These are phyloP conservation scores for Cantharis nigra DNA, from an alignment of 2,888 invertebrate genomes.

Conservation along the genomic window DNA sequence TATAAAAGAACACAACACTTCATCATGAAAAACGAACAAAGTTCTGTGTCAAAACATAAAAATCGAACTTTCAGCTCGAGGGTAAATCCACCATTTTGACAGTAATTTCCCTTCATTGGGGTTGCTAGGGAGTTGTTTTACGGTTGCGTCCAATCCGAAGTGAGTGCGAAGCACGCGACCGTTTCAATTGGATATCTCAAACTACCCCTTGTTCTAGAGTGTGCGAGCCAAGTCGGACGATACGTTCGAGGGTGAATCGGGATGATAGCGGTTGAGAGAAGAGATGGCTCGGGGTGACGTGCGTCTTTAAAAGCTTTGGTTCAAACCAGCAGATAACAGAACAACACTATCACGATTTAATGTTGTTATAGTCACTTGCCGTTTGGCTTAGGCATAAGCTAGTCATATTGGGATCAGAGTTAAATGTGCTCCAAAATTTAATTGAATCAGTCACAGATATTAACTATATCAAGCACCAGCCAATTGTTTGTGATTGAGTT, in stretches of 20 bases:
- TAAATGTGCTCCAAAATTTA: conserved; percentile 56
- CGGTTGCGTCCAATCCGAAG: conserved; percentile 50
- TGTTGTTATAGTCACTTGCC: conserved; percentile 59
- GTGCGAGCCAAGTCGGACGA: conserved; percentile 46
- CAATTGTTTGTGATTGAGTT: conserved; percentile 52
- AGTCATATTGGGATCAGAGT: conserved; percentile 57
- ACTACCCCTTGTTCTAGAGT: conserved; percentile 40
- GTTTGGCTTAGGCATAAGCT: conserved; percentile 58
- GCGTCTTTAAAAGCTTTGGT: conserved; percentile 40
- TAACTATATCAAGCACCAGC: conserved; percentile 56
- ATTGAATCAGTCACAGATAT: conserved; percentile 59
- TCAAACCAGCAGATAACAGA: conserved; percentile 52
- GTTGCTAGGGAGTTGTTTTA: conserved; percentile 55
- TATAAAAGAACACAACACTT: conserved; percentile 45
- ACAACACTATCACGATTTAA: conserved; percentile 59
- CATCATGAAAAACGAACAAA: conserved; percentile 47
- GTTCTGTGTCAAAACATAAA: conserved; percentile 54
- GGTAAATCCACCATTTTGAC: conserved; percentile 55
- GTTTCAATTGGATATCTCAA: conserved; percentile 43
- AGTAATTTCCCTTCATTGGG: conserved; percentile 50
- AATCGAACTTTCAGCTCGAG: conserved; percentile 54
- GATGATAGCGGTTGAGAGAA: conserved; percentile 23
- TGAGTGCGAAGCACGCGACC: conserved; percentile 43
- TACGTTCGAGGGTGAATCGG: conserved; percentile 53
- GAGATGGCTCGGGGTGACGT: conserved; percentile 15